Percentiles rank a stretch among this genome's conserved stretches.
phyloP scores from a whole-genome alignment of 2,888 invertebrate species.

The Venusia cambrica region DNA sequence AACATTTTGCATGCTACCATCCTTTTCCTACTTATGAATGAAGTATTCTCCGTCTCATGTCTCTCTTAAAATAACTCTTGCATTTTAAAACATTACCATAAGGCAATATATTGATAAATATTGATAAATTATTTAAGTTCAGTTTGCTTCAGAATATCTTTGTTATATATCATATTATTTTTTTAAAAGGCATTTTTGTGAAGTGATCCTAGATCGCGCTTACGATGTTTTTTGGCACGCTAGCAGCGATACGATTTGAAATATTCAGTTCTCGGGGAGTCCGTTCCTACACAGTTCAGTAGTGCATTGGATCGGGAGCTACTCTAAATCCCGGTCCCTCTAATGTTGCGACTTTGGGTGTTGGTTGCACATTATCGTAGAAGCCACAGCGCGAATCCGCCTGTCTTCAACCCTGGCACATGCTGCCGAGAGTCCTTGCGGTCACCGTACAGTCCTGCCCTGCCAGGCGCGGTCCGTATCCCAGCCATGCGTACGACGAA shows the following conservation, averaged over 20 bases:
- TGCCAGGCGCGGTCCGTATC: constrained; percentile 7
- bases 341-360: constrained; percentile 8
- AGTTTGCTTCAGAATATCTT: too few relatives aligned
- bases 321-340: constrained; percentile 35
- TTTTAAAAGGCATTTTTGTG: not conserved
- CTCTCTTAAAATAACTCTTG: too few relatives aligned
- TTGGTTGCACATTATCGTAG: constrained; percentile 8
- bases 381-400: constrained; percentile 5
- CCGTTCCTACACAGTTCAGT: constrained; percentile 60
- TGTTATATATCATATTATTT: too few relatives aligned
- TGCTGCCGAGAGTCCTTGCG: constrained; percentile 7
- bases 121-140: too few relatives aligned
- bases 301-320: constrained; percentile 47
- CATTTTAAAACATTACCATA: too few relatives aligned
- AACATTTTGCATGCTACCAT: too few relatives aligned
- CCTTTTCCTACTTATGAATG: too few relatives aligned
- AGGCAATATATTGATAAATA: too few relatives aligned
- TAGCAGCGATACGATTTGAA: not conserved
- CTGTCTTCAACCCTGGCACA: constrained; percentile 1
- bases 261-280: constrained; percentile 35
- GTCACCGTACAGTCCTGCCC: constrained; percentile 5
- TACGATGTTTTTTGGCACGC: not conserved
- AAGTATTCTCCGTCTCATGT: too few relatives aligned
- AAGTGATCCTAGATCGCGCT: constrained; percentile 17
- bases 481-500: constrained; percentile 12